phyloP scores from a whole-genome alignment of 1,140 invertebrate species.

The Agrypnia vestita region DNA sequence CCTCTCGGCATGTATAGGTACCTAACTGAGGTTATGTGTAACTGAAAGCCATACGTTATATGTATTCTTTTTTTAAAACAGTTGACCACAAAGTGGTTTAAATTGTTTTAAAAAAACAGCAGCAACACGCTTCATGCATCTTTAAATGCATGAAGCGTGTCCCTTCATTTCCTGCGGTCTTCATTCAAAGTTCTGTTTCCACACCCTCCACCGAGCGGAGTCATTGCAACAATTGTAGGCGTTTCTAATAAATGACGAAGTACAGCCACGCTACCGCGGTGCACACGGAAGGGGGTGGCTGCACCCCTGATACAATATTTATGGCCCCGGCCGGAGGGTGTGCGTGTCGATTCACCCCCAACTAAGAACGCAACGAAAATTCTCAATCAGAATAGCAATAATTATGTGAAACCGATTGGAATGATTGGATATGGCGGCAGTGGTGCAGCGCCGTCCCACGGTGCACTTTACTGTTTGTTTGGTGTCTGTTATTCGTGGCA shows the following conservation, averaged over 20 bases:
- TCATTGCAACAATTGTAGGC: conserved; percentile 56
- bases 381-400: conserved; percentile 62
- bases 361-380: conserved; percentile 57
- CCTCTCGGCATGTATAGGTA: no score
- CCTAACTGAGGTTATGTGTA: no score
- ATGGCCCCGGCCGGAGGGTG: conserved; percentile 44
- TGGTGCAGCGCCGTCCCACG: not conserved
- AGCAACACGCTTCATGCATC: conserved; percentile 3
- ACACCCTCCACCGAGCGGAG: conserved; percentile 39
- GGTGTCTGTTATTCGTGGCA: not conserved
- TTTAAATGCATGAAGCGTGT: not conserved
- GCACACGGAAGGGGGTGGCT: conserved; percentile 26
- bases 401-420: conserved; percentile 61
- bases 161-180: conserved; percentile 40
- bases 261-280: conserved; percentile 36
- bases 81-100: no score
- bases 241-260: conserved; percentile 59
- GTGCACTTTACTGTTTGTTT: not conserved
- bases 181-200: conserved; percentile 13
- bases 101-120: no score
- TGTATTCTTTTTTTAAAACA: no score
- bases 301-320: conserved; percentile 59
- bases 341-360: conserved; percentile 50
- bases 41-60: no score
- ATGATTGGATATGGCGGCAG: conserved; percentile 27